Evolutionary conservation across 2,797 vertebrate genomes (phyloP).

Genomic region (Sarcoramphus papa): DNA sequence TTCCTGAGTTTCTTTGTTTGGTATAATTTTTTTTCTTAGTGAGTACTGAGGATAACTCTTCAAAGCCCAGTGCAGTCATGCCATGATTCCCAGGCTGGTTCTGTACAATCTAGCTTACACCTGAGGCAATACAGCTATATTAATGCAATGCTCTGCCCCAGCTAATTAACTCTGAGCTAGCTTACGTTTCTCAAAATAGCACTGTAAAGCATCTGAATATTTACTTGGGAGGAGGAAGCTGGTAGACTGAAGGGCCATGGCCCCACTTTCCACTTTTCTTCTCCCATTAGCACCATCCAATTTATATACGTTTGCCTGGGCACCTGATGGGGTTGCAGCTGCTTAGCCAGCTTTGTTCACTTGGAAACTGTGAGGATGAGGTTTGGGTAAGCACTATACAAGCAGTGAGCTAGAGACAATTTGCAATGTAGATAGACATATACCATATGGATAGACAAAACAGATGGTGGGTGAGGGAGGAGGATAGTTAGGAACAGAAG

Average conservation of each 20-base stretch:
- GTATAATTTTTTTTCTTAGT: background rate
- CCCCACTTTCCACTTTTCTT: background rate
- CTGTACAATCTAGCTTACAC: background rate
- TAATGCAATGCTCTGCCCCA: background rate
- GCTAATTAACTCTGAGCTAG: conserved; percentile 20
- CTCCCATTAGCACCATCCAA: background rate
- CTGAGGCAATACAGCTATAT: background rate
- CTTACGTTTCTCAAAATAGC: background rate
- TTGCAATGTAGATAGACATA: conserved; percentile 32
- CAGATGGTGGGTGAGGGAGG: conserved; percentile 1
- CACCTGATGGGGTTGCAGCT: background rate
- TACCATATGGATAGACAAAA: conserved; percentile 31
- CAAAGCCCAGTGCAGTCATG: background rate
- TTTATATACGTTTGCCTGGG: background rate
- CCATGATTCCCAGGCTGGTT: background rate
- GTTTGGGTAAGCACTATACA: background rate
- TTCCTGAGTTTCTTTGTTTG: background rate
- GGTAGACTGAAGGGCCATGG: background rate
- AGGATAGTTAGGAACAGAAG: conserved; percentile 18
- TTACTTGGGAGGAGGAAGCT: background rate
- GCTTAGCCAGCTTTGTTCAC: background rate
- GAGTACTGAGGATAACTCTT: background rate
- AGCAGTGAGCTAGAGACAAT: conserved; percentile 6
- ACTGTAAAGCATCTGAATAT: background rate
- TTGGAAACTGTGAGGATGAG: background rate